Base-by-base conservation (phyloP, 2,113 vertebrate species). In the Corythaeola cristata region DNA sequence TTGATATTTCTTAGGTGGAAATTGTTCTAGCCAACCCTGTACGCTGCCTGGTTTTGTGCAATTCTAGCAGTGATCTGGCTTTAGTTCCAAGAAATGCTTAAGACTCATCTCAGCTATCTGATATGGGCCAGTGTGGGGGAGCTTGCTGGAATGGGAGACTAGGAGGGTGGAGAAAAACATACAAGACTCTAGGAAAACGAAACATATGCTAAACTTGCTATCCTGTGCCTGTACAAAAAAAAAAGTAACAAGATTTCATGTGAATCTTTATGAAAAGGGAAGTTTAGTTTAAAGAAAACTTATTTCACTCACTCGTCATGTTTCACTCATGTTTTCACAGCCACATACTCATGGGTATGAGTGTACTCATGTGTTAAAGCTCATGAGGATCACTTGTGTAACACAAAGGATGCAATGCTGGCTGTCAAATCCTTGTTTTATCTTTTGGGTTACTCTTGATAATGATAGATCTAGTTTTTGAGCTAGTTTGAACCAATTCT, bases 321-420 rank as follows among this genome's bases (percentile, higher is more conserved):
- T 77, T 60, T 94, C 41, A 58, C 6, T 92, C 18, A 14, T 2
- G 1, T 86, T 79, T 89, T 68, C 52, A 59, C 28, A 66, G 28
- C 30, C 21, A 15, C 3, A 1, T 52, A n/a, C 4, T 12, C 3
- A 7, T 9, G n/a, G 47, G n/a, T n/a, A n/a, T n/a, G n/a, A n/a
- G n/a, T n/a, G n/a, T n/a, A n/a, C n/a, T n/a, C n/a, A 39, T 39
- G 0, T 69, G 81, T 62, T 28, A 60, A 69, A 89, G 41, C 22
- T 75, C 27, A 22, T 14, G 14, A 75, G 19, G 19, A 59, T 37
- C 2, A 1, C 32, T 88, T 28, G 41, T 3, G 3, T 67, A 66
- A 81, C 59, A 41, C 15, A 39, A 55, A 76, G 37, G 35, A 33
- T 52, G 52, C 56, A 19, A 58, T 21, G 12, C 5, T 69, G 30